Percentiles rank a stretch among this genome's conserved stretches.
These are phyloP conservation scores for Anolis carolinensis DNA, from an alignment of 2,113 vertebrate genomes.

Conservation along the genomic window DNA sequence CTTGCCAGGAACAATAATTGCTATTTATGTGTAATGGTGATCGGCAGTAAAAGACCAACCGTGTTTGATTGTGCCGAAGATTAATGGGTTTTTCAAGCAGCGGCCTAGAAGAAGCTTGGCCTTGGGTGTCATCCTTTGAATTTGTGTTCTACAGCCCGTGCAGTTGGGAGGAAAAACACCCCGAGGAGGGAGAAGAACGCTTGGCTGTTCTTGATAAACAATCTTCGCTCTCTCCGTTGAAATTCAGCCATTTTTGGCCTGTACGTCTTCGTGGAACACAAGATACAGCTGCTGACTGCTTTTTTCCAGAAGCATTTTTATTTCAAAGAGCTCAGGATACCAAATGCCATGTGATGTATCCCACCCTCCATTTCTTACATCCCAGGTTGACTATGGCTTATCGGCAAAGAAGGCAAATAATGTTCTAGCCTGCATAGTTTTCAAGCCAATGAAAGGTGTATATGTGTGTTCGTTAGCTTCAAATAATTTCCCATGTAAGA, in stretches of 20 bases:
- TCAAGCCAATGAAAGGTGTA: too few relatives aligned
- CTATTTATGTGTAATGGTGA: constrained; percentile 68
- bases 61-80: constrained; percentile 57
- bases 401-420: too few relatives aligned
- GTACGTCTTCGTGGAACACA: not conserved
- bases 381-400: not conserved
- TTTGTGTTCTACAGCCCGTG: constrained; percentile 61
- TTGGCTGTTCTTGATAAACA: constrained; percentile 68
- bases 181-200: constrained; percentile 59
- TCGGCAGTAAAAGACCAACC: constrained; percentile 59
- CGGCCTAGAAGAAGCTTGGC: constrained; percentile 61
- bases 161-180: constrained; percentile 26
- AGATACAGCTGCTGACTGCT: not conserved
- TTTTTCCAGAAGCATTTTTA: not conserved
- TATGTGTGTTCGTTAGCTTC: too few relatives aligned
- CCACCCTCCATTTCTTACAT: not conserved
- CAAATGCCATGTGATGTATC: not conserved
- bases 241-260: constrained; percentile 19
- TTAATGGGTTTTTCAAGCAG: constrained; percentile 67
- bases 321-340: not conserved
- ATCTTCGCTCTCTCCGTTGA: constrained; percentile 58
- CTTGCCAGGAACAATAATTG: constrained; percentile 70
- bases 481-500: too few relatives aligned
- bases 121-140: constrained; percentile 59
- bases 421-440: too few relatives aligned